These are phyloP conservation scores for Salmo trutta DNA, from an alignment of 2,797 vertebrate species.

Conservation along the genomic window DNA sequence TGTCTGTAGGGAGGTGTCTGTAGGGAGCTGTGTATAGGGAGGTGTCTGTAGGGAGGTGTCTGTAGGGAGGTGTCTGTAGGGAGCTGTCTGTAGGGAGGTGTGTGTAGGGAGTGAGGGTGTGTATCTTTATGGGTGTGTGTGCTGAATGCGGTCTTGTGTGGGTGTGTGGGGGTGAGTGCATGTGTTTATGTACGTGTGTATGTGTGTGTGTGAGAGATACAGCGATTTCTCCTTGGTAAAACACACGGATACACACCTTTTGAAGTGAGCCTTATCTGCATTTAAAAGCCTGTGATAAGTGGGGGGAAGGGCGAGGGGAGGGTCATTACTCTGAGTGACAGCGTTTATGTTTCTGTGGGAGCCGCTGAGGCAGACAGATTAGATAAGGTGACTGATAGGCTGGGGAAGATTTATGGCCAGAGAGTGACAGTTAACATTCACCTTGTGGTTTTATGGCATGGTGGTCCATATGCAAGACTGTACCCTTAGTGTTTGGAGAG, in stretches of 20 bases:
- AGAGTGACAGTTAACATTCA: conserved; percentile 72
- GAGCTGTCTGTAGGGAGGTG: neutral
- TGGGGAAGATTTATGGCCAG: conserved; percentile 61
- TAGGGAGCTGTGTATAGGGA: neutral
- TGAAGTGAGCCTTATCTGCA: conserved; percentile 66
- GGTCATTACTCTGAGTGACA: conserved; percentile 73
- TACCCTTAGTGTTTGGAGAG: conserved; percentile 9
- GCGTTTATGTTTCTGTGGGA: conserved; percentile 74
- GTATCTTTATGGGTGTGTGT: conserved; percentile 2
- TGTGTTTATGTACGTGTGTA: neutral
- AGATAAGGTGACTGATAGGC: conserved; percentile 73
- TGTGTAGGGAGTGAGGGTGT: conserved; percentile 1
- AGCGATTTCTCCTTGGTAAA: conserved; percentile 18
- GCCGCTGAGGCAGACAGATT: conserved; percentile 72
- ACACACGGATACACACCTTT: conserved; percentile 36
- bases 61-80: too few relatives aligned
- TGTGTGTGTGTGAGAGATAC: conserved; percentile 30
- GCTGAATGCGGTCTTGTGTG: neutral
- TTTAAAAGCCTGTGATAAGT: conserved; percentile 64
- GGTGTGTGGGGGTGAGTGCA: conserved; percentile 6
- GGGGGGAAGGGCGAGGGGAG: neutral
- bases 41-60: neutral
- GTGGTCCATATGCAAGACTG: conserved; percentile 44
- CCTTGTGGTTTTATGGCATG: conserved; percentile 67
- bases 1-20: neutral